Conservation (phyloP, 2,113 vertebrate species). For the Pipra filicauda region DNA sequence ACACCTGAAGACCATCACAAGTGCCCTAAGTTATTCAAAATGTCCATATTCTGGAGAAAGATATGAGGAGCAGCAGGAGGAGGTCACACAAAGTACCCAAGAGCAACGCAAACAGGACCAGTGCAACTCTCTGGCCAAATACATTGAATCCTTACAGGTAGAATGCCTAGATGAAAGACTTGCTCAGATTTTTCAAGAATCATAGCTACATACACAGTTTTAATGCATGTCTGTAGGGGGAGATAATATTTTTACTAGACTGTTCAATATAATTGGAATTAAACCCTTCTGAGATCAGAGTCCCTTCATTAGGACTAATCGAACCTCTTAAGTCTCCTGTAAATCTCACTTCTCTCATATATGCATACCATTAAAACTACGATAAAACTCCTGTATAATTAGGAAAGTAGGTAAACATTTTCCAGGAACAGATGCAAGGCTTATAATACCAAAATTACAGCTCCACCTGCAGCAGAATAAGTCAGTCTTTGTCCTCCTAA, state of each 20-base stretch:
- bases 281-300: neutral
- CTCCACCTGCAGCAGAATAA: neutral
- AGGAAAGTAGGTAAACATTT: neutral
- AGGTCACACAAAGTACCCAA: neutral
- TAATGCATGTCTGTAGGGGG: neutral
- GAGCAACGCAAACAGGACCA: neutral
- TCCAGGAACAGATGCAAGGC: neutral
- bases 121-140: neutral
- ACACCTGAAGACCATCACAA: neutral
- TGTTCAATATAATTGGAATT: neutral
- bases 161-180: neutral
- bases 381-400: neutral
- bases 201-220: neutral
- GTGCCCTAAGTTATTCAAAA: neutral
- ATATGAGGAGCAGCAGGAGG: neutral
- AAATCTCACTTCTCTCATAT: neutral
- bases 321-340: neutral
- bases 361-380: neutral
- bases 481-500: neutral
- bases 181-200: neutral
- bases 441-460: neutral
- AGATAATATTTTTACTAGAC: neutral
- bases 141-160: neutral
- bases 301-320: neutral
- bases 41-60: neutral